These are phyloP conservation scores for Aeoliscus strigatus DNA, from an alignment of 2,797 vertebrate genomes.

Conservation along the genomic window DNA sequence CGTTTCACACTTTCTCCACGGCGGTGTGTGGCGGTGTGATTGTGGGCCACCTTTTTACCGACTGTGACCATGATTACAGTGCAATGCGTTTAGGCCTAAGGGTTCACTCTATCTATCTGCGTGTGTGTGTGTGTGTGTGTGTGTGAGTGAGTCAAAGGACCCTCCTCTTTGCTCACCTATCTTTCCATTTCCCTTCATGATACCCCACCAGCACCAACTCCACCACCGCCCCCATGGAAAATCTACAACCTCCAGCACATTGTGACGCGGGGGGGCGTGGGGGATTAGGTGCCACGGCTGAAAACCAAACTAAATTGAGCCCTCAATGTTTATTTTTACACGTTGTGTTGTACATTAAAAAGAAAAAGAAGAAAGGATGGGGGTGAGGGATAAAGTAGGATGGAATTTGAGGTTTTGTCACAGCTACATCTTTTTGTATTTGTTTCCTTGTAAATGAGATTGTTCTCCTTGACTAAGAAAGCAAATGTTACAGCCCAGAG, in stretches of 20 bases:
- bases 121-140: constrained; percentile 14
- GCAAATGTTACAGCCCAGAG: constrained; percentile 74
- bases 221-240: constrained; percentile 54
- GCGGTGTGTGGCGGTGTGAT: constrained; percentile 56
- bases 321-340: constrained; percentile 77
- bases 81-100: no score
- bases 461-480: constrained; percentile 74
- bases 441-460: constrained; percentile 77
- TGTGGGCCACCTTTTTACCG: no score
- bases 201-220: constrained; percentile 14
- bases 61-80: no score
- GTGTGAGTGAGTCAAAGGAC: constrained; percentile 45
- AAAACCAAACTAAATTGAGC: constrained; percentile 77
- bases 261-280: constrained; percentile 34
- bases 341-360: constrained; percentile 76
- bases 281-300: constrained; percentile 75
- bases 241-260: constrained; percentile 62
- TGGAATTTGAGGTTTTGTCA: constrained; percentile 67
- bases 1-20: constrained; percentile 51
- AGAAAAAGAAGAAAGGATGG: constrained; percentile 41
- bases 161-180: constrained; percentile 72
- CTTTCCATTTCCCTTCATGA: constrained; percentile 67
- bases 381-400: constrained; percentile 30
- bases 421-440: constrained; percentile 65
- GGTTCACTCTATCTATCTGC: no score